Evolutionary conservation across 2,113 vertebrate genomes (phyloP).

Genomic region (Pan paniscus): DNA sequence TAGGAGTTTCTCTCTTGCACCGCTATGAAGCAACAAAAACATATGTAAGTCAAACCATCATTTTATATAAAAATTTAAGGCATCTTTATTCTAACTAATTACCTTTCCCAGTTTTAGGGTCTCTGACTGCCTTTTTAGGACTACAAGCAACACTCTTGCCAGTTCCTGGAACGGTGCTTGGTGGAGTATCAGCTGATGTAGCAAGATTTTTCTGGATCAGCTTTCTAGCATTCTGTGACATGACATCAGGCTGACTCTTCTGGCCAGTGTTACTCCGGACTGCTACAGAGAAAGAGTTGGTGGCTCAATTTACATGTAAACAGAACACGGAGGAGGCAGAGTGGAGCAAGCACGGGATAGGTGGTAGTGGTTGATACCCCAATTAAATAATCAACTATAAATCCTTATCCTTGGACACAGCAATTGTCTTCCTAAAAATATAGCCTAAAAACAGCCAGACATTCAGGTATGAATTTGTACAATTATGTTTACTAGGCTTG

Average conservation of each 20-base stretch:
- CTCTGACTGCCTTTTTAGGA: slow-evolving; percentile 96
- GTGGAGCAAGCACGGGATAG: neutral
- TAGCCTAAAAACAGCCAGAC: neutral
- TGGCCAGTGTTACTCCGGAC: slow-evolving; percentile 93
- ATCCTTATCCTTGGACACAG: neutral
- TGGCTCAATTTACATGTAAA: slow-evolving; percentile 10
- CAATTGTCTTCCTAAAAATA: neutral
- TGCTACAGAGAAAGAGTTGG: slow-evolving; percentile 82
- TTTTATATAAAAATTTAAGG: neutral
- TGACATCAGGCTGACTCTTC: slow-evolving; percentile 97
- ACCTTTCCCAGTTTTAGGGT: slow-evolving; percentile 99
- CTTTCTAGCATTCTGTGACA: slow-evolving; percentile 98
- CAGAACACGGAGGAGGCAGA: neutral
- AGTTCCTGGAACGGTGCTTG: slow-evolving; percentile 89
- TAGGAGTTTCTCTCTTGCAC: slow-evolving; percentile 99
- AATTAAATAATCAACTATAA: slow-evolving; percentile 10
- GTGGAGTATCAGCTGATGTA: slow-evolving; percentile 96
- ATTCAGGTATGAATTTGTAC: neutral
- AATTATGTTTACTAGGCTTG: neutral
- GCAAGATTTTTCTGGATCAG: slow-evolving; percentile 93
- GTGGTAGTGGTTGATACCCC: neutral
- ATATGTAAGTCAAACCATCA: neutral
- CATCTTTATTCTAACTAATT: slow-evolving; percentile 49
- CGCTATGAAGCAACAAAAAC: slow-evolving; percentile 82
- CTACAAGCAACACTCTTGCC: slow-evolving; percentile 94